Conservation (phyloP, 2,113 vertebrate genomes). For the Chionomys nivalis region DNA sequence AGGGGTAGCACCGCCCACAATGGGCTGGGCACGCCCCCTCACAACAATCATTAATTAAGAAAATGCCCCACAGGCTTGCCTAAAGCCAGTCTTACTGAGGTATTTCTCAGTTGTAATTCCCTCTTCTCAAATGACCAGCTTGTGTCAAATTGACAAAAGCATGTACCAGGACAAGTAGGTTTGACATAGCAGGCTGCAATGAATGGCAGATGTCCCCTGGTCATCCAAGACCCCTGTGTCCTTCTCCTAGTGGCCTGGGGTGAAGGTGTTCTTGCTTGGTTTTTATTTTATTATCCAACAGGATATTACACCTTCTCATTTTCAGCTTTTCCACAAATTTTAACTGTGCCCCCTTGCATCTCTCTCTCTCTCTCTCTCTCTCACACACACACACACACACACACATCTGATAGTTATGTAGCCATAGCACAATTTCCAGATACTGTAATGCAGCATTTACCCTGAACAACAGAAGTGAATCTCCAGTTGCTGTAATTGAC, state of each 20-base stretch:
- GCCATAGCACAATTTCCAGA: constrained; percentile 1
- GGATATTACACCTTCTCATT: not conserved
- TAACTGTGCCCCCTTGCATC: not conserved
- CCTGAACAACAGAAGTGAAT: constrained; percentile 12
- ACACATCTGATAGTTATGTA: not conserved
- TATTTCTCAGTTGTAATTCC: not conserved
- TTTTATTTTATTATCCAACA: not conserved
- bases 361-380: not conserved
- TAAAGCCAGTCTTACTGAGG: not conserved
- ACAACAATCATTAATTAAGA: not conserved
- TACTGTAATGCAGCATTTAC: not conserved
- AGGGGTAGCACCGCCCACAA: not conserved
- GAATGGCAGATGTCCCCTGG: not conserved
- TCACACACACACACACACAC: no score
- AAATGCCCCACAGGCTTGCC: not conserved
- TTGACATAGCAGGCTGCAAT: not conserved
- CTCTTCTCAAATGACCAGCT: not conserved
- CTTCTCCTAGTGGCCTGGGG: not conserved
- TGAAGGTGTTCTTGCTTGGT: not conserved
- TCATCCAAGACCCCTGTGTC: not conserved
- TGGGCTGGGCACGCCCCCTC: not conserved
- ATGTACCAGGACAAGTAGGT: not conserved
- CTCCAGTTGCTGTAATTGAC: not conserved
- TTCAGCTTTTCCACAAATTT: constrained; percentile 1
- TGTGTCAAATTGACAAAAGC: not conserved